Evolutionary conservation across 2,113 vertebrate species (phyloP).

Genomic region (Alethe diademata): DNA sequence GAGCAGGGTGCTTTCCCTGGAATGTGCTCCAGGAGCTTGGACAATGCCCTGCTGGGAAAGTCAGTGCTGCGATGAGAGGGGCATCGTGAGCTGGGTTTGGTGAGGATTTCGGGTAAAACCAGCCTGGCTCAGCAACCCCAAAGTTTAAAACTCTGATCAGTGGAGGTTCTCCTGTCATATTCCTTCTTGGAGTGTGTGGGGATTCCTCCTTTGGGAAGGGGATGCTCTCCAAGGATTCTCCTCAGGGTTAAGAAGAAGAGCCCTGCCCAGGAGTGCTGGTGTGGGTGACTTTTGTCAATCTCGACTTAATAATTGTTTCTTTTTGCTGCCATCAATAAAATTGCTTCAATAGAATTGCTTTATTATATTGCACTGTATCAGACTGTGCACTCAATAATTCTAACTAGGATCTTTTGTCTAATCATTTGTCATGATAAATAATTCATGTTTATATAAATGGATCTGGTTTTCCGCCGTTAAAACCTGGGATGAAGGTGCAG

Average conservation of each 20-base stretch:
- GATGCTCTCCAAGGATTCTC: too few relatives aligned
- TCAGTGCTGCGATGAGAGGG: not conserved
- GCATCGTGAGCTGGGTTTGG: not conserved
- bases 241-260: not conserved
- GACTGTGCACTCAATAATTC: not conserved
- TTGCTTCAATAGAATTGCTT: accelerated
- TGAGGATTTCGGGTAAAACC: not conserved
- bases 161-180: not conserved
- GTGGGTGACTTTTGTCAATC: not conserved
- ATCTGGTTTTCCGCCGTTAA: accelerated
- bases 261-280: not conserved
- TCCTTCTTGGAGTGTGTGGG: not conserved
- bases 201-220: not conserved
- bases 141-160: not conserved
- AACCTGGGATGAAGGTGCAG: not conserved
- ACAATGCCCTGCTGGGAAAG: not conserved
- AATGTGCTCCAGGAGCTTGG: not conserved
- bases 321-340: not conserved
- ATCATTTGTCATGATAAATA: not conserved
- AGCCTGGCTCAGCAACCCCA: too few relatives aligned
- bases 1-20: not conserved
- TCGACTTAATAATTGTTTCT: not conserved
- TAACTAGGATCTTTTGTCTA: not conserved
- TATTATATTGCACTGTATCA: accelerated
- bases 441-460: not conserved